phyloP scores from a whole-genome alignment of 1,140 invertebrate species.

The Aphelinus certus region DNA sequence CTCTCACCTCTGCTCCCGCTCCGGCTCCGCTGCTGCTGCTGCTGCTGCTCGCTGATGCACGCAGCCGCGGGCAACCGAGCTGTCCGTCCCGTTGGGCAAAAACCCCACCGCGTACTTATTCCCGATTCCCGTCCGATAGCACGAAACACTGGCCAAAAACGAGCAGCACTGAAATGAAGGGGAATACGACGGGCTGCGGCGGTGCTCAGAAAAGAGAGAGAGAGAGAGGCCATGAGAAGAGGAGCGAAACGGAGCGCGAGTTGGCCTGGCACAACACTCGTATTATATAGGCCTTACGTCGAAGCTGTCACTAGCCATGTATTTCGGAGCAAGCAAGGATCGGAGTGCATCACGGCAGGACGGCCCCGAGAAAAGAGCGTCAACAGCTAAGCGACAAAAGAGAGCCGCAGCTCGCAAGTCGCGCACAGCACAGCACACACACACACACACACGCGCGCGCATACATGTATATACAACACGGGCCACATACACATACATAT shows the following conservation, averaged over 20 bases:
- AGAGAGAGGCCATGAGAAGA: slow-evolving; percentile 5
- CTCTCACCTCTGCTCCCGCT: neutral
- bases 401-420: neutral
- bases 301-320: slow-evolving; percentile 19
- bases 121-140: neutral
- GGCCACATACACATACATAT: neutral
- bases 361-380: no score
- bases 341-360: no score
- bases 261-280: no score
- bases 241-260: neutral
- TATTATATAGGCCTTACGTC: neutral
- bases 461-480: no score
- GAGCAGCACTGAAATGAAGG: slow-evolving; percentile 20
- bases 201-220: slow-evolving; percentile 6
- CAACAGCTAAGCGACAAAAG: neutral
- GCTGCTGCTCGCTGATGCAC: neutral
- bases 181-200: slow-evolving; percentile 11
- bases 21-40: neutral
- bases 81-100: no score
- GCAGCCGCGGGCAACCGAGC: neutral
- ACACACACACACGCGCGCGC: neutral
- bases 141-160: neutral
- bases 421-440: neutral
- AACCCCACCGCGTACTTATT: neutral
- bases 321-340: no score